These are phyloP conservation scores for Taphrorychus bicolor DNA, from an alignment of 2,888 invertebrate genomes.

Conservation along the genomic window DNA sequence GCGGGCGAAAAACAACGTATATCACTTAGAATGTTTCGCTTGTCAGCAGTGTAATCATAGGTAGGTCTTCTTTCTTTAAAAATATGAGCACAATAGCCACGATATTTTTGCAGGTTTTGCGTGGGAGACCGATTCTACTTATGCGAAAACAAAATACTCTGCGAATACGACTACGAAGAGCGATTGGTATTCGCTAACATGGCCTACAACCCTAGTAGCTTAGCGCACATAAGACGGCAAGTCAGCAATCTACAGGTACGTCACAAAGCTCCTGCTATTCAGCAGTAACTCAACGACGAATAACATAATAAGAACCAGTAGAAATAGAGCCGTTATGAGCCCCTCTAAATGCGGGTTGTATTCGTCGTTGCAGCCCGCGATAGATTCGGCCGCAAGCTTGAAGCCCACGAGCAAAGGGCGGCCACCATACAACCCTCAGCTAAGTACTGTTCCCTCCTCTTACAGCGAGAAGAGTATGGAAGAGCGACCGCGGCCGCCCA, in stretches of 20 bases:
- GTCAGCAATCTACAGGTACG: constrained; percentile 69
- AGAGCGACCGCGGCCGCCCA: constrained; percentile 59
- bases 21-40: constrained; percentile 93
- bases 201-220: constrained; percentile 84
- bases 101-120: constrained; percentile 76
- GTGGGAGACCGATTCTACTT: constrained; percentile 93
- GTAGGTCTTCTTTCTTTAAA: constrained; percentile 62
- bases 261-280: background rate
- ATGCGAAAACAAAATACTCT: constrained; percentile 92
- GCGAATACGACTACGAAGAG: constrained; percentile 94
- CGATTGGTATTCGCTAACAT: constrained; percentile 88
- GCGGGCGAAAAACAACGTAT: constrained; percentile 90
- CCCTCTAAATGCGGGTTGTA: background rate
- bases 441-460: constrained; percentile 51
- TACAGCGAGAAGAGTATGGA: constrained; percentile 59
- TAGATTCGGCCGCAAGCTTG: constrained; percentile 43
- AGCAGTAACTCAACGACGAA: no score
- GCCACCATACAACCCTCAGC: background rate
- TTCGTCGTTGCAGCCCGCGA: constrained; percentile 55
- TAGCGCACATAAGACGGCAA: constrained; percentile 86
- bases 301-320: background rate
- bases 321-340: background rate
- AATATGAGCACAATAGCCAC: background rate
- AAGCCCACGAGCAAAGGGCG: constrained; percentile 13
- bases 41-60: constrained; percentile 95